A percentile compares a stretch with the other conserved stretches of the same genome.
phyloP scores from a whole-genome alignment of 2,797 vertebrate genomes.

The Myotis vivesi region DNA sequence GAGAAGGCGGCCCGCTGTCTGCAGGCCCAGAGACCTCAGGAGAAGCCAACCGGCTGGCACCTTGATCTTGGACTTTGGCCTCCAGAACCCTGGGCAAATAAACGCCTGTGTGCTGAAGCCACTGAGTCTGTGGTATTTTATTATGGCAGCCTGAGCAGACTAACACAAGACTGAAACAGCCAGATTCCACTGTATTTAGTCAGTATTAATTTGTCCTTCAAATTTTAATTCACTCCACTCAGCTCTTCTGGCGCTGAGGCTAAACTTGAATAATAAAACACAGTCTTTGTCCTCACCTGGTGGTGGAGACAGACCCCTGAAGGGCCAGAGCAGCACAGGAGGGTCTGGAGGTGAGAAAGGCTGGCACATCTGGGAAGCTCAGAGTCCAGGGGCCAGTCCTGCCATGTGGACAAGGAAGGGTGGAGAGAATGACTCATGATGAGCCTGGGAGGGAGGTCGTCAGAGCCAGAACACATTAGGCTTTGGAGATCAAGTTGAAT shows the following conservation, averaged over 20 bases:
- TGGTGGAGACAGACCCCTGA: neutral
- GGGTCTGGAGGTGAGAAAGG: neutral
- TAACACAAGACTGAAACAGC: neutral
- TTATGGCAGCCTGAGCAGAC: neutral
- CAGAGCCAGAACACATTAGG: fast-evolving
- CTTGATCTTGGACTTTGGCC: neutral
- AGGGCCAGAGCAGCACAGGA: neutral
- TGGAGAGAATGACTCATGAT: neutral
- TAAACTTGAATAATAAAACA: neutral
- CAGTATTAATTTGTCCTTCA: neutral
- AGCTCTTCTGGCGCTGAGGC: neutral
- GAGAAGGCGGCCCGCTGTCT: neutral
- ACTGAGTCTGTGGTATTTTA: neutral
- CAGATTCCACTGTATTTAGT: neutral
- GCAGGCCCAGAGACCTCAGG: neutral
- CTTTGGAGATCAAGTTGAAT: neutral
- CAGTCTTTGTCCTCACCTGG: neutral
- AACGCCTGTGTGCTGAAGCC: neutral
- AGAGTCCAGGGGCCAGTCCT: neutral
- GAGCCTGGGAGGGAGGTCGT: neutral
- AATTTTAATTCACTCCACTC: neutral
- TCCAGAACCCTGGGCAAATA: neutral
- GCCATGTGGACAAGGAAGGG: neutral
- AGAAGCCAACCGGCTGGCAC: neutral
- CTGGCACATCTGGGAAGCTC: neutral